A percentile compares a stretch with the other conserved stretches of the same genome.
Conservation (phyloP, 2,113 vertebrate genomes). For the Onychostoma macrolepis region DNA sequence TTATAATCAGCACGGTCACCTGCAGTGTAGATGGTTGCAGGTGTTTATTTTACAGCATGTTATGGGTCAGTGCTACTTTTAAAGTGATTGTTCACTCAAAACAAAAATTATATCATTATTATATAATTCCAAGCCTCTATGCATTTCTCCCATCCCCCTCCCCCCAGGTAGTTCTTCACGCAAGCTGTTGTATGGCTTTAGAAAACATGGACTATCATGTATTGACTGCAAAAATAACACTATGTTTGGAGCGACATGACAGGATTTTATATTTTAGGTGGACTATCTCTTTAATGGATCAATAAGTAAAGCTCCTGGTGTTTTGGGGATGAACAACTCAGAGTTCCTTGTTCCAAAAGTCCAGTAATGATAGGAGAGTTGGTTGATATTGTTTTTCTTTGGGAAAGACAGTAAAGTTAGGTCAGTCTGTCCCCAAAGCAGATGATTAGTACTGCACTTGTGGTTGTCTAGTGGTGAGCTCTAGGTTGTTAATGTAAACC, state of each 20-base stretch:
- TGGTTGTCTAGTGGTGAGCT: not conserved
- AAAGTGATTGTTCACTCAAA: not conserved
- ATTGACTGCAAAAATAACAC: not conserved
- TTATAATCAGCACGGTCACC: not conserved
- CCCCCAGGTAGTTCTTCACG: not conserved
- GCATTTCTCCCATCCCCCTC: fast-evolving
- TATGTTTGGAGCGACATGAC: not conserved
- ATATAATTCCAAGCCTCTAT: not conserved
- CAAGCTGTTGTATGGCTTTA: not conserved
- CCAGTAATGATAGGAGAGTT: not conserved
- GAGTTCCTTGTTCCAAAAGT: not conserved
- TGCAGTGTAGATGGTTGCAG: not conserved
- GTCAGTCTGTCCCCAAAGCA: not conserved
- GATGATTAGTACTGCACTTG: not conserved
- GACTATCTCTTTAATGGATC: not conserved
- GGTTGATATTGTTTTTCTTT: not conserved
- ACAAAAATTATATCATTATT: not conserved
- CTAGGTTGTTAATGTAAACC: not conserved
- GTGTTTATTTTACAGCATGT: not conserved
- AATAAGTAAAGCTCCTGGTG: not conserved
- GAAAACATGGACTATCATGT: not conserved
- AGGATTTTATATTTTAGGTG: not conserved
- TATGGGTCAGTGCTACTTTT: not conserved
- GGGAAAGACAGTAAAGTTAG: not conserved
- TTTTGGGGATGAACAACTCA: not conserved